Evolutionary conservation across 2,888 invertebrate species (phyloP), one percentile per base, ranked within the genome.

Genomic region (Frankliniella fusca): DNA sequence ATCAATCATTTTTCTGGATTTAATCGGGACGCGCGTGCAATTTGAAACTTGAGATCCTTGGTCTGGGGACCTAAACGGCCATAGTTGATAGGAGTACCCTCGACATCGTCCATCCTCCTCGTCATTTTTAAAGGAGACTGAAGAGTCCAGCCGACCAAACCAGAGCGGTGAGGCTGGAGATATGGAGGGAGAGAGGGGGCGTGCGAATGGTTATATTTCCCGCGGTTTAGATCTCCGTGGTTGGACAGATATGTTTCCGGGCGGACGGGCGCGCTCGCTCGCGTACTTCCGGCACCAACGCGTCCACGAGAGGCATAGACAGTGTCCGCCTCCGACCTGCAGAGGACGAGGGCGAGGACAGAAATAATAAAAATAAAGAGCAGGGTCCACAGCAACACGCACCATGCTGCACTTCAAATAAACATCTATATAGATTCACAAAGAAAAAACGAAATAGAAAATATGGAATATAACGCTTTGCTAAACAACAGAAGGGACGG

Each of bases 261-360:
- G 61, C n/a, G 20, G 61, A n/a, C 61, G 5, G 38, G 38, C 38
- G 38, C 38, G 38, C 38, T 3, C 38, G 38, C 38, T 2, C 38
- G 38, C 38, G 2, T 38, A 38, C 38, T 38, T 38, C 38, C 38
- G 38, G 38, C 38, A 38, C 38, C 38, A 38, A 38, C 38, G 38
- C 38, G 38, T 38, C 38, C 38, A 38, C 38, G 38, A 38, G 38
- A 38, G 38, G 38, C 38, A 38, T 5, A 61, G 18, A 54, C 54
- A 70, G n/a, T 23, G 23, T 70, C 70, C 23, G 70, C 70, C 70
- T 70, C 70, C 23, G 70, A 23, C 70, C 23, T 70, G 23, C 70
- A 70, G 70, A 23, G 70, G 23, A 23, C 70, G 70, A 65, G n/a
- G 65, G n/a, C 65, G 65, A 70, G 70, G 70, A 70, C 61, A 61